A percentile compares a stretch with the other conserved stretches of the same genome.
These are phyloP conservation scores for Scarus forsteni DNA, from an alignment of 2,797 vertebrate species.

Conservation along the genomic window DNA sequence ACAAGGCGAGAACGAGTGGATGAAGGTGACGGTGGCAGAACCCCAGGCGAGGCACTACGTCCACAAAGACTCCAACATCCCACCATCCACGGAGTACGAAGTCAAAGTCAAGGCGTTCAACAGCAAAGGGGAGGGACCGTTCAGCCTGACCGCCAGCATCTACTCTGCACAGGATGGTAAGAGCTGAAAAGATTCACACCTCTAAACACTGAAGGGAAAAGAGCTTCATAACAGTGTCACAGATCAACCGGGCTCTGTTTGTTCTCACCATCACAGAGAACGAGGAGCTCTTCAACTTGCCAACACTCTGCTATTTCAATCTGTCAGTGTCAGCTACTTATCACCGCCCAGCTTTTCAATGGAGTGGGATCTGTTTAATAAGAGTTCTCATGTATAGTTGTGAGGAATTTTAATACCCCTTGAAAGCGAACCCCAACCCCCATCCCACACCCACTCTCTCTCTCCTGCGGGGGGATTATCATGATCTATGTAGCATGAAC, in stretches of 20 bases:
- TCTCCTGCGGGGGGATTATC: slow-evolving; percentile 69
- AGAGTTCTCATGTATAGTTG: slow-evolving; percentile 59
- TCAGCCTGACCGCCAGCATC: slow-evolving; percentile 88
- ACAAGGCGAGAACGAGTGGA: slow-evolving; percentile 87
- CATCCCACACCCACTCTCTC: slow-evolving; percentile 26
- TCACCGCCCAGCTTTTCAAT: slow-evolving; percentile 34
- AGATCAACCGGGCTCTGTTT: slow-evolving; percentile 23
- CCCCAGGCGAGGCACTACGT: slow-evolving; percentile 90
- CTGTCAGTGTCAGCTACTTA: slow-evolving; percentile 67
- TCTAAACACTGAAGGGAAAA: slow-evolving; percentile 5
- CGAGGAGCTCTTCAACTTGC: slow-evolving; percentile 40
- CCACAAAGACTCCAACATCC: slow-evolving; percentile 91
- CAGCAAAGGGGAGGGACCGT: slow-evolving; percentile 92
- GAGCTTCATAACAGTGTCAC: slow-evolving; percentile 11
- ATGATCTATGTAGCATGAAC: slow-evolving; percentile 74
- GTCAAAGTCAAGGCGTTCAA: slow-evolving; percentile 98
- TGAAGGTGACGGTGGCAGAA: slow-evolving; percentile 90
- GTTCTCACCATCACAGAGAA: slow-evolving; percentile 25
- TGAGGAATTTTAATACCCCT: slow-evolving; percentile 78
- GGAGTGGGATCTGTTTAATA: slow-evolving; percentile 54
- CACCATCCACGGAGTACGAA: slow-evolving; percentile 89
- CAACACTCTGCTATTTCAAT: slow-evolving; percentile 61
- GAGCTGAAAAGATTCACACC: slow-evolving; percentile 49
- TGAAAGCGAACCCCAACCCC: slow-evolving; percentile 68
- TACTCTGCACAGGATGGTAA: slow-evolving; percentile 93